Evolutionary conservation across 2,888 invertebrate species (phyloP).

Genomic region (Celastrina argiolus): DNA sequence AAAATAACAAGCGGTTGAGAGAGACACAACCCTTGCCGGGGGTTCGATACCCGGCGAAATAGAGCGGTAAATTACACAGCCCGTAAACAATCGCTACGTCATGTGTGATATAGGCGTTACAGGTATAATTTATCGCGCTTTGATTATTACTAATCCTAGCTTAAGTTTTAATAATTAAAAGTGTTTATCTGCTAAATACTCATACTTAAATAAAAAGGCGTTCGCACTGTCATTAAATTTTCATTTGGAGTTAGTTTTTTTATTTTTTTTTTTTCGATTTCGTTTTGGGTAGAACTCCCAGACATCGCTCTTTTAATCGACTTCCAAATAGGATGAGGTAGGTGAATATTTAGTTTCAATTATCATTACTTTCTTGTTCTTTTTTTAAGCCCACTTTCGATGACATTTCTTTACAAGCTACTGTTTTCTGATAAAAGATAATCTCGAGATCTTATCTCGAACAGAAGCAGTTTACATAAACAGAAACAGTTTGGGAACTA

Average conservation of each 20-base stretch:
- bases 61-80: conserved; percentile 48
- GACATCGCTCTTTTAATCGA: no score
- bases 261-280: not conserved
- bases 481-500: conserved; percentile 34
- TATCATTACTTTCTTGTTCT: not conserved
- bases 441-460: conserved; percentile 23
- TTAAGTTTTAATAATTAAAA: not conserved
- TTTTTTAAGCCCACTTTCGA: not conserved
- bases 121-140: conserved; percentile 31
- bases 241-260: not conserved
- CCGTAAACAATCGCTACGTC: conserved; percentile 39
- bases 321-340: no score
- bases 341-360: not conserved
- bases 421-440: conserved; percentile 18
- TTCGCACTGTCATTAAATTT: no score
- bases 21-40: conserved; percentile 39
- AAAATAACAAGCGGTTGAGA: conserved; percentile 32
- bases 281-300: no score
- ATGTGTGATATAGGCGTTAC: conserved; percentile 37
- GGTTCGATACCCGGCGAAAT: conserved; percentile 52
- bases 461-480: conserved; percentile 38
- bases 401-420: not conserved
- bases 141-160: not conserved
- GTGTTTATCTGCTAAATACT: no score
- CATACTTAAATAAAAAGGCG: no score